Conservation (phyloP, 2,113 vertebrate species). For the Odobenus rosmarus region DNA sequence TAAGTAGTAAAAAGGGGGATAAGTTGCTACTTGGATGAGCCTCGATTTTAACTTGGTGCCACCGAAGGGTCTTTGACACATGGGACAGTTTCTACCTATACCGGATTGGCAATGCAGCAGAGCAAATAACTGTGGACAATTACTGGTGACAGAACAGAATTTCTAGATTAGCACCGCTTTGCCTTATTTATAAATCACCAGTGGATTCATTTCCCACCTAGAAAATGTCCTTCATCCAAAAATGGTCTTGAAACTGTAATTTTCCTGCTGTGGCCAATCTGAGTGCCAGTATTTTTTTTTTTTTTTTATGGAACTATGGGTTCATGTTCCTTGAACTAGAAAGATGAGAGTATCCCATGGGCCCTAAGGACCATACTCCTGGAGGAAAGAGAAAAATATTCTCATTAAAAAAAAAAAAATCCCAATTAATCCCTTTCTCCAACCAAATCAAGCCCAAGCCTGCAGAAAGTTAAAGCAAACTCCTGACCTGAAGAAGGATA, state of each 20-base stretch:
- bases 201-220: not conserved
- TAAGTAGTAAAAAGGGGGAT: conserved; percentile 37
- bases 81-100: not conserved
- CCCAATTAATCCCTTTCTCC: not conserved
- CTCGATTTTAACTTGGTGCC: conserved; percentile 40
- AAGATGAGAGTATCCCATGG: not conserved
- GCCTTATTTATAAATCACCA: not conserved
- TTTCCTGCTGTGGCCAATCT: not conserved
- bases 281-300: not conserved
- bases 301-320: not conserved
- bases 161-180: not conserved
- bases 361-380: not conserved
- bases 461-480: conserved; percentile 5
- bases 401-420: not conserved
- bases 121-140: conserved; percentile 22
- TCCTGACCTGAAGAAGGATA: not conserved
- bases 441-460: not conserved
- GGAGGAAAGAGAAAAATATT: conserved; percentile 49
- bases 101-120: not conserved
- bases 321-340: conserved; percentile 28
- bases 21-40: conserved; percentile 36
- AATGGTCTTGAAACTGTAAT: not conserved
- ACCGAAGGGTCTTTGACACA: conserved; percentile 1
- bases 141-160: not conserved
- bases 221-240: conserved; percentile 3